These are phyloP conservation scores for Steinernema feltiae DNA, from an alignment of 1,140 invertebrate species.

Conservation along the genomic window DNA sequence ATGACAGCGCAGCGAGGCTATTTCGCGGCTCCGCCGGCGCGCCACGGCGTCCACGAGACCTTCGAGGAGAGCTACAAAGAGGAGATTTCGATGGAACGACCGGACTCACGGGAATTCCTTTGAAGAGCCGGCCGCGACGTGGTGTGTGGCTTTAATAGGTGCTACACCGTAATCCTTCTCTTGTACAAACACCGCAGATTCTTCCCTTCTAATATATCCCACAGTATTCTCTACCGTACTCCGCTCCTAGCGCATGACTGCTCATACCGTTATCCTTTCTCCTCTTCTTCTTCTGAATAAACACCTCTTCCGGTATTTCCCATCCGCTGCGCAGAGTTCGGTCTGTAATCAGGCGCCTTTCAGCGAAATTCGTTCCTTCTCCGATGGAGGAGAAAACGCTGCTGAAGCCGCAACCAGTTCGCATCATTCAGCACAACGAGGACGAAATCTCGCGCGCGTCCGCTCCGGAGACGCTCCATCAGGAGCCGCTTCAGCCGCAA, in stretches of 20 bases:
- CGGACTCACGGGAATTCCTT: slow-evolving; percentile 38
- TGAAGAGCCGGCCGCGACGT: too few species aligned
- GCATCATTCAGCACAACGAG: slow-evolving; percentile 44
- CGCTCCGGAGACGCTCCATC: slow-evolving; percentile 27
- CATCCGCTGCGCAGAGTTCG: background rate
- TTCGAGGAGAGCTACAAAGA: slow-evolving; percentile 55
- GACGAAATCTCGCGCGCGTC: slow-evolving; percentile 41
- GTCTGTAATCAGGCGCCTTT: slow-evolving; percentile 3
- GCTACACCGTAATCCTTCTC: background rate
- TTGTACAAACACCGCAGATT: background rate
- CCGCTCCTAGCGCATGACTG: too few species aligned
- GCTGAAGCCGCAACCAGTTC: slow-evolving; percentile 39
- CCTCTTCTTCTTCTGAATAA: too few species aligned
- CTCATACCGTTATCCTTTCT: too few species aligned
- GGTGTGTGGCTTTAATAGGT: slow-evolving; percentile 14
- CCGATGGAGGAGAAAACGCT: slow-evolving; percentile 48
- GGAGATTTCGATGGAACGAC: slow-evolving; percentile 44
- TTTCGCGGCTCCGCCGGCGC: background rate
- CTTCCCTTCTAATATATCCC: too few species aligned
- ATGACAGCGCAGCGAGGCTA: slow-evolving; percentile 2
- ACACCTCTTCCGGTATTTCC: background rate
- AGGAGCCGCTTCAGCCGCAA: slow-evolving; percentile 34
- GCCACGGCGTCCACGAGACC: slow-evolving; percentile 50
- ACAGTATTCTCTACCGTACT: too few species aligned
- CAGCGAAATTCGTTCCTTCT: slow-evolving; percentile 54